Evolutionary conservation across 2,888 invertebrate genomes (phyloP), one percentile per base, ranked within the genome.

Genomic region (Campaea margaritaria): DNA sequence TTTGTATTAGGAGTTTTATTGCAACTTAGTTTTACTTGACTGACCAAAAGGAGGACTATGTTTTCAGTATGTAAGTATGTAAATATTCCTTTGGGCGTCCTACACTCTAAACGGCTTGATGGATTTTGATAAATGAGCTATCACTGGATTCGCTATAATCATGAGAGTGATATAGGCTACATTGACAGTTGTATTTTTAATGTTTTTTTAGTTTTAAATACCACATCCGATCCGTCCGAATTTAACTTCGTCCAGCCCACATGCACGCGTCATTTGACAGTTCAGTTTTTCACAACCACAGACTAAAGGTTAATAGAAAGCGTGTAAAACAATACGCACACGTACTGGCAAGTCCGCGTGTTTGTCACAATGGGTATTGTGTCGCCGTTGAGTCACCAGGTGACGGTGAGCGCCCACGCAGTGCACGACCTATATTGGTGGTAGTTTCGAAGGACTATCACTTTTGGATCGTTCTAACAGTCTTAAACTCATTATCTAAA

Each of bases 261-360:
- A 47, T 53, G 43, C 27, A 5, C 45, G 46, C 56, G 58, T 57
- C 55, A 55, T 55, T 46, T 58, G 63, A 61, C 63, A 62, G 63
- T 60, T 60, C 45, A 58, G 63, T 64, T 69, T 66, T 68, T 64
- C 67, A 65, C 65, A 66, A 64, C 63, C 59, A 51, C 51, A 12
- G 49, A 50, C 57, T 63, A 71, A 71, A 69, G 71, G 69, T 71
- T 69, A 71, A 63, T 69, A 69, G 69, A 69, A 69, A 69, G 69
- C 62, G 64, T 53, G 67, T 69, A 67, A 69, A 67, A 69, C 69
- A 69, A 69, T 69, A 67, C 62, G 53, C 59, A 50, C 65, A 62
- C 65, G 64, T 55, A 57, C 52, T 53, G 48, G 54, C 50, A 11
- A 27, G 59, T 48, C n/a, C 41, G 58, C 27, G 45, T 53, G 49